Conservation (phyloP, 2,113 vertebrate species). For the Addax nasomaculatus region DNA sequence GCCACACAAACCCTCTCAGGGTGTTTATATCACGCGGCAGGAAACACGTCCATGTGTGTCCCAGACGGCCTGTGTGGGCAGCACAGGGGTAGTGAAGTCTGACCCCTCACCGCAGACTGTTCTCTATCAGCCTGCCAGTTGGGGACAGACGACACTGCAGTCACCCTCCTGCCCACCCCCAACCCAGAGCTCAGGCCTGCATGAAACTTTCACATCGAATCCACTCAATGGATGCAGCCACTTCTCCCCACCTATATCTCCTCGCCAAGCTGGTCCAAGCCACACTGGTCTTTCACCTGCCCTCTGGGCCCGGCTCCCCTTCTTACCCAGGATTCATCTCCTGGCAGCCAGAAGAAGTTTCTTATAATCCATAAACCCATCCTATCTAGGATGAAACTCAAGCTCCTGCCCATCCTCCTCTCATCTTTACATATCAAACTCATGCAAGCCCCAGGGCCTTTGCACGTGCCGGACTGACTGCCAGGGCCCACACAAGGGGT, state of each 20-base stretch:
- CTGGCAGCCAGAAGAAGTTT: not conserved
- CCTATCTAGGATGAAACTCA: not conserved
- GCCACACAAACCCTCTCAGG: not conserved
- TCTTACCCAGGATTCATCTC: not conserved
- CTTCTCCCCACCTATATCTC: not conserved
- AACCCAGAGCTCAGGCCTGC: not conserved
- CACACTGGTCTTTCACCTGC: not conserved
- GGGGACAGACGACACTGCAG: not conserved
- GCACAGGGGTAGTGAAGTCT: not conserved
- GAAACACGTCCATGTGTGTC: not conserved
- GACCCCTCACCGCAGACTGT: not conserved
- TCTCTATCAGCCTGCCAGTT: not conserved
- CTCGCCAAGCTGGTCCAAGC: not conserved
- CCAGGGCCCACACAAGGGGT: not conserved
- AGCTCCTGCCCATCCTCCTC: not conserved
- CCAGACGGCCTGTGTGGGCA: not conserved
- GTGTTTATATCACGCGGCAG: no score
- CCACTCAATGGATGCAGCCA: no score
- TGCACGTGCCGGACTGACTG: not conserved
- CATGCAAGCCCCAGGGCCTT: not conserved
- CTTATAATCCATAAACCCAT: not conserved
- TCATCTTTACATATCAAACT: rapidly evolving
- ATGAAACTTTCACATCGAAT: not conserved
- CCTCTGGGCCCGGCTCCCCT: not conserved
- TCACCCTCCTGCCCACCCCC: not conserved